Base-by-base conservation (phyloP, 2,888 invertebrate genomes). In the Sialis lutaria region DNA sequence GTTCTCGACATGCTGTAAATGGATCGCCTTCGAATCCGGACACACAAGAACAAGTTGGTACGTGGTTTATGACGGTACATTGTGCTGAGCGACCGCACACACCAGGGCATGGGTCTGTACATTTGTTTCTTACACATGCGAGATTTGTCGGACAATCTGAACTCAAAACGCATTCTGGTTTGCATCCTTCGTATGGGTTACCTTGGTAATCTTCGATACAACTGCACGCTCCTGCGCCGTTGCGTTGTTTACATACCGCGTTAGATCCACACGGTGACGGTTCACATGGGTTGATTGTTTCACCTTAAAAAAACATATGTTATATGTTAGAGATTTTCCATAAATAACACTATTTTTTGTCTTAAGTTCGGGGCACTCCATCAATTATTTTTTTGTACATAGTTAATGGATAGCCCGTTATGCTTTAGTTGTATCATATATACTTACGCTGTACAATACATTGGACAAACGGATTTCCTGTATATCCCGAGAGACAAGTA, bases 261-360 rank as follows among this genome's bases (percentile, higher is more conserved):
- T 90, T 91, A 1, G 82, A 67, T 35, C 90, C 91, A 60, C 91
- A 91, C 1, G 89, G 89, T 33, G 86, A 86, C 46, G 89, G 87
- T 59, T 86, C 80, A 59, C 88, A 89, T 0, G 87, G 87, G 56
- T 80, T 79, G 5, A 73, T 61, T 39, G 71, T 67, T 57, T 75
- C 73, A 54, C 70, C 74, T 73, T 61, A 33, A 67, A 67, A 50
- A 53, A 54, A 53, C 54, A 45, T 22, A 39, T 31, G n/a, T 12
- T 6, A 2, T 41, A 33, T 22, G 22, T 22, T 22, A 22, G 22
- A 22, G 22, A 4, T 22, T 22, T 22, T 22, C 4, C 22, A 22
- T 22, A 22, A 22, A 22, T 22, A 22, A 22, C 22, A 22, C 4
- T 4, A 22, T 22, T 2, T 31, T 6, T 48, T 13, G 48, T 40